Evolutionary conservation across 2,797 vertebrate species (phyloP), one percentile per base, ranked within the genome.

Genomic region (Poeciliopsis turneri): DNA sequence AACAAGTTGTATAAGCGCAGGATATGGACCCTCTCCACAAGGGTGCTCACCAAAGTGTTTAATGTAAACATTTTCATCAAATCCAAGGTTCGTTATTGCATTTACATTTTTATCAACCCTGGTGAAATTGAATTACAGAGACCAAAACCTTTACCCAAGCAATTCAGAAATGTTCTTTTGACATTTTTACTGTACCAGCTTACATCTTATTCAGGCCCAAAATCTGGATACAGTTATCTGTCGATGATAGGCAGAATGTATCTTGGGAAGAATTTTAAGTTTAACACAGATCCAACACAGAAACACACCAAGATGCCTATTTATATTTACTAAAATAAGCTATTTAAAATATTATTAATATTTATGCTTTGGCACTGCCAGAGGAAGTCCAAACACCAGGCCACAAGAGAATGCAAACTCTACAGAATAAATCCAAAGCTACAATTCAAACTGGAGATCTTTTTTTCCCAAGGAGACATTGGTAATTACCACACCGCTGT

Each of bases 1-100:
- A 92, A 91, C 87, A 87, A 77, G 80, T 86, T 75, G 85, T 46
- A n/a, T 70, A 83, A 28, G 64, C 75, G 55, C 55, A 82, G 55
- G 80, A 51, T 43, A 66, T 57, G 75, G 72, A 30, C 12, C 47
- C 10, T 82, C 28, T 64, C 72, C 18, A 77, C 45, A 25, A 72
- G 53, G 23, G 12, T 10, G 16, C 43, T 76, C 20, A 66, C 81
- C 85, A 80, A 75, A 81, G 49, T 53, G 75, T 7, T 73, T 75
- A 41, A 66, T 45, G 25, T 73, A 25, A 36, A 36, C 12, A 64
- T 72, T 76, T 76, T 43, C 0, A 10, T 55, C 39, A 74, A 79
- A 79, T 59, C 59, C 4, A 36, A 61, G 20, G 3, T 15, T 49
- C n/a, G 39, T 47, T 16, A 8, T 12, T 66, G 53, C 28, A 11